Evolutionary conservation across 2,888 invertebrate genomes (phyloP).

Genomic region (Adelognathus sp.): DNA sequence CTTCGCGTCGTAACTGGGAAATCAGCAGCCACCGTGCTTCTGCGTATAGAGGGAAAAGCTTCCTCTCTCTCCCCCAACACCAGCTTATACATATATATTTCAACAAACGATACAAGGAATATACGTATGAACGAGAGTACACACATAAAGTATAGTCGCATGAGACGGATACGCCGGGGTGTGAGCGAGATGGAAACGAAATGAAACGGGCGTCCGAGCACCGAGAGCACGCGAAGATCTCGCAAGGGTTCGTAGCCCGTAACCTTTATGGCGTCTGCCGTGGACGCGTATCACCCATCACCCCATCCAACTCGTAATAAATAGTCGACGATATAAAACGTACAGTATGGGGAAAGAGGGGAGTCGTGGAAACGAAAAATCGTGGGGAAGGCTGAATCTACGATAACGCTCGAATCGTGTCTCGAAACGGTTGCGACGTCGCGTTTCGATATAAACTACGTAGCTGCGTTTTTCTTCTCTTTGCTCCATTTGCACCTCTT

Average conservation of each 20-base stretch:
- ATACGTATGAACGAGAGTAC: slow-evolving; percentile 22
- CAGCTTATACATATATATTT: slow-evolving; percentile 2
- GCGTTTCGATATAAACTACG: slow-evolving; percentile 38
- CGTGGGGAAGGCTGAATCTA: slow-evolving; percentile 26
- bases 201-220: slow-evolving; percentile 53
- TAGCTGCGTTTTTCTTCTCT: background rate
- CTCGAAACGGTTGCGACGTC: slow-evolving; percentile 25
- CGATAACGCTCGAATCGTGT: slow-evolving; percentile 37
- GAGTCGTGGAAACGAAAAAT: slow-evolving; percentile 6
- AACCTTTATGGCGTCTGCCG: slow-evolving; percentile 56
- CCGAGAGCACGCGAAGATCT: slow-evolving; percentile 25
- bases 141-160: slow-evolving; percentile 53
- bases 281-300: slow-evolving; percentile 40
- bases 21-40: slow-evolving; percentile 28
- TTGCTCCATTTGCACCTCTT: background rate
- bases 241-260: slow-evolving; percentile 40
- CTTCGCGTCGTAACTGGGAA: slow-evolving; percentile 50
- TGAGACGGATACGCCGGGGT: background rate
- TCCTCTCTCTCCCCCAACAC: slow-evolving; percentile 1
- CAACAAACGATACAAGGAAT: slow-evolving; percentile 13
- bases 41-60: background rate
- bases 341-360: background rate
- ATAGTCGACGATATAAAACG: slow-evolving; percentile 58
- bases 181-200: slow-evolving; percentile 43
- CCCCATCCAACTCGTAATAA: slow-evolving; percentile 54